These are phyloP conservation scores for Orchesellides sinensis DNA, from an alignment of 2,888 invertebrate species.

Conservation along the genomic window DNA sequence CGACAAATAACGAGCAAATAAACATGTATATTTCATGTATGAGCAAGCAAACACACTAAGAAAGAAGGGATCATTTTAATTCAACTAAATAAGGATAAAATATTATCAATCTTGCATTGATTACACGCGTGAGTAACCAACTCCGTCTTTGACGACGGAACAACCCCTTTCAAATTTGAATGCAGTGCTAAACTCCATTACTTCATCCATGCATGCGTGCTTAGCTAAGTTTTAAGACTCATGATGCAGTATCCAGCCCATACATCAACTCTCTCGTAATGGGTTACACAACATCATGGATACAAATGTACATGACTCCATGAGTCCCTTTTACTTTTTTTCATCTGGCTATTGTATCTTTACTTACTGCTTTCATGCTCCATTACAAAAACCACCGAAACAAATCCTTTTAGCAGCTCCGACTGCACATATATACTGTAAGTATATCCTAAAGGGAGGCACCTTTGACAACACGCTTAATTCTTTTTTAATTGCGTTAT, in stretches of 20 bases:
- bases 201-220: not conserved
- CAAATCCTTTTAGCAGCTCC: slow-evolving; percentile 70
- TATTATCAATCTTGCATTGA: slow-evolving; percentile 43
- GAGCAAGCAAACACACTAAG: no score
- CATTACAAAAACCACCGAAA: slow-evolving; percentile 73
- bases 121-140: slow-evolving; percentile 26
- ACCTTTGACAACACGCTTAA: slow-evolving; percentile 51
- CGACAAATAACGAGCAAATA: not conserved
- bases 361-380: slow-evolving; percentile 58
- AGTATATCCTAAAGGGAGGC: slow-evolving; percentile 28
- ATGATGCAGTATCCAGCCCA: not conserved
- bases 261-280: not conserved
- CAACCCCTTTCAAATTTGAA: slow-evolving; percentile 27
- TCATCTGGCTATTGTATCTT: slow-evolving; percentile 28
- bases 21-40: not conserved
- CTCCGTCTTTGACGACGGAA: not conserved
- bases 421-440: slow-evolving; percentile 16
- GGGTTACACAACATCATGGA: not conserved
- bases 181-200: not conserved
- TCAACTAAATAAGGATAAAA: slow-evolving; percentile 1
- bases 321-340: not conserved
- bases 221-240: not conserved
- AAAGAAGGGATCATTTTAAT: not conserved
- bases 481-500: slow-evolving; percentile 55
- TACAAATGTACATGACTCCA: no score